Evolutionary conservation across 2,888 invertebrate species (phyloP).

Genomic region (Scrobipalpa costella): DNA sequence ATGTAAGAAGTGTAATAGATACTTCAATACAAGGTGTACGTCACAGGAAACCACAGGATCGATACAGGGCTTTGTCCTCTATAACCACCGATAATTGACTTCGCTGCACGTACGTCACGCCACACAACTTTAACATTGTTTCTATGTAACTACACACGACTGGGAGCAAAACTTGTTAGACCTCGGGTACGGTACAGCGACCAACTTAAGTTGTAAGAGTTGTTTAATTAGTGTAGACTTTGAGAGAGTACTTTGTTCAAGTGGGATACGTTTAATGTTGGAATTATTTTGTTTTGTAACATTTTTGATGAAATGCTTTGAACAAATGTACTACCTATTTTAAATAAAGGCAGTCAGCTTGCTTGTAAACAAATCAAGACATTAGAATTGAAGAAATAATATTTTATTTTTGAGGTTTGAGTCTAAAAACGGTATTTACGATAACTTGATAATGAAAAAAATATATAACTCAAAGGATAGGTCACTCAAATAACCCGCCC

Average conservation of each 20-base stretch:
- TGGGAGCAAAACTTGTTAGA: background rate
- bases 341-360: no score
- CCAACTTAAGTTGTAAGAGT: background rate
- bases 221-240: background rate
- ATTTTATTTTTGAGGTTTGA: no score
- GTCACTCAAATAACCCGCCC: no score
- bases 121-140: background rate
- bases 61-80: constrained; percentile 2
- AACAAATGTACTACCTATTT: no score
- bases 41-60: constrained; percentile 8
- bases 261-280: background rate
- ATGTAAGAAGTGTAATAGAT: background rate
- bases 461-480: no score
- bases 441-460: no score
- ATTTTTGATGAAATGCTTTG: no score
- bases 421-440: no score
- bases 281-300: background rate
- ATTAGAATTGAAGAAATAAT: no score
- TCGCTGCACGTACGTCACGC: background rate
- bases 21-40: background rate
- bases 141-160: background rate
- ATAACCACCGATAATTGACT: constrained; percentile 4
- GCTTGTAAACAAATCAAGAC: no score
- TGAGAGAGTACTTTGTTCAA: background rate
- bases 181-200: background rate